Evolutionary conservation across 2,797 vertebrate species (phyloP), one percentile per base, ranked within the genome.

Genomic region (Euphonia xanthogaster): DNA sequence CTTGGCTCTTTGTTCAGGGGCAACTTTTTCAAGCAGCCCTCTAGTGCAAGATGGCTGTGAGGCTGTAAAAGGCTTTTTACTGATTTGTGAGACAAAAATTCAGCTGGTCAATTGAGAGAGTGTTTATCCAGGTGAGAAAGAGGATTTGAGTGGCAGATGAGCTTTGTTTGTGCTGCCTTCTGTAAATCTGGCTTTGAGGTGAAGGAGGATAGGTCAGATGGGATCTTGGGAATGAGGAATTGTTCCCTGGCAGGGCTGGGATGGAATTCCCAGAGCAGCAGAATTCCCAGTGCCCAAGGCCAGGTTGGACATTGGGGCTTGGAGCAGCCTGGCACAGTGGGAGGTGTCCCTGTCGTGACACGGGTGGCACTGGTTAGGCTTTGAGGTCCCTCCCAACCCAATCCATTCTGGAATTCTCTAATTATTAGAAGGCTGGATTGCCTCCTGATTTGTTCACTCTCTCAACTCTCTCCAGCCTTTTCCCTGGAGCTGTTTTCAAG

Each of bases 331-430:
- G 63, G 84, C 5, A 22, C 42, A 71, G 50, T 55, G 58, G 44
- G 0, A 72, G 84, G n/a, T 20, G 74, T 44, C 84, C 50, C 66
- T 77, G 63, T 33, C 62, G 24, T 20, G 65, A 27, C 57, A 16
- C 35, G 20, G 42, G 14, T 12, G 15, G 63, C 1, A 4, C 0
- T 0, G 4, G 27, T 2, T 57, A 10, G 0, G 0, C 7, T 63
- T n/a, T 50, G 1, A 28, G 7, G 6, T 44, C 23, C 12, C 7
- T 72, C 0, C 23, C 20, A 21, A 5, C 4, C 28, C 23, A 58
- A 25, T 2, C n/a, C 24, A 25, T 14, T 21, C 37, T 22, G 25
- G 8, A 11, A 33, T 50, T 47, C 30, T 76, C 6, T 53, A 39
- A 35, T 14, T 62, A 17, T 51, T 22, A 24, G 12, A 58, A 88